Evolutionary conservation across 2,888 invertebrate species (phyloP), one percentile per base, ranked within the genome.

Genomic region (Lithophane leautieri): DNA sequence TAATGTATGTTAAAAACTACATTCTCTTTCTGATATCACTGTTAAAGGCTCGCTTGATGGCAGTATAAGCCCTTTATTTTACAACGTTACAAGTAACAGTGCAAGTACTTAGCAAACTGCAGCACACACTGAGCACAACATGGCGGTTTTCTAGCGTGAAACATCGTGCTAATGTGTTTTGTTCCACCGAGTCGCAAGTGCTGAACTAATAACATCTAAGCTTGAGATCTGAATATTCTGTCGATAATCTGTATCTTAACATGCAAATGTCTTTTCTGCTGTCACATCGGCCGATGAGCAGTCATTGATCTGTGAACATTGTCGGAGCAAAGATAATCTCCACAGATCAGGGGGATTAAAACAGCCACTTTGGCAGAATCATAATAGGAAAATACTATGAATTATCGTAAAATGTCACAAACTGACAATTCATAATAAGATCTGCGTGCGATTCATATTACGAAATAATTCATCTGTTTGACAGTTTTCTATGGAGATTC

Each of bases 221-320:
- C 52, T 54, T 12, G 11, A 34, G 14, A 54, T 66, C 28, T 66
- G 66, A 66, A 54, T 50, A 60, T 42, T 42, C 28, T 8, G 28
- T 50, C 50, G n/a, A 42, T 71, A 72, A 71, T 42, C 22, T 28
- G 71, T 71, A 71, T 71, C 42, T 52, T 42, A 71, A 22, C 40
- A 71, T 71, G 8, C 28, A 72, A 28, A 71, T 71, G 42, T 52
- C 22, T 52, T 70, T 71, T 52, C 70, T 71, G 8, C 42, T 22
- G 2, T 7, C 11, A 14, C 2, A 19, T 68, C 16, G 47, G 4
- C 47, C n/a, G n/a, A 19, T 52, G 3, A 52, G 50, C 50, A 22
- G 9, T 52, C 22, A 52, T 22, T 19, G 50, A 19, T 50, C 19
- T 50, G 19, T 50, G 50, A 8, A 19, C 2, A 50, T 50, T 50